Conservation (phyloP, 1,140 invertebrate genomes). For the Thereuonema tuberculata region DNA sequence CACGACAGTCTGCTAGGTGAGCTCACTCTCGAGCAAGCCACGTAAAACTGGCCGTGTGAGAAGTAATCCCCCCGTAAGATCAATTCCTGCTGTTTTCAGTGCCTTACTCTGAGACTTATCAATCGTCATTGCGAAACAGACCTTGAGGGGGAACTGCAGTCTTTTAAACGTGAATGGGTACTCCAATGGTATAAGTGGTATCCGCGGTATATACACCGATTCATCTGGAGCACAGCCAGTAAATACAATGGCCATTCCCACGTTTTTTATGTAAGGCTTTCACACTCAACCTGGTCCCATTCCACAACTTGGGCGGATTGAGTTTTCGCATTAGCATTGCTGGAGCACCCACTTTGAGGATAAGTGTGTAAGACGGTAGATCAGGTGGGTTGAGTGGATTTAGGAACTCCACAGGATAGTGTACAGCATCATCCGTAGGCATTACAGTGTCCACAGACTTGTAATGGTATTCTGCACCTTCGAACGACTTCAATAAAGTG, state of each 20-base stretch:
- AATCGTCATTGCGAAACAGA: too few relatives aligned
- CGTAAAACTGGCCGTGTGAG: too few relatives aligned
- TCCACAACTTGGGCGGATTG: constrained; percentile 19
- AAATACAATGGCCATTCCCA: constrained; percentile 32
- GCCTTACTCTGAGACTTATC: too few relatives aligned
- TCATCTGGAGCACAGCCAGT: constrained; percentile 32
- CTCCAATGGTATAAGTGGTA: constrained; percentile 30
- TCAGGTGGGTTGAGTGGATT: constrained; percentile 22
- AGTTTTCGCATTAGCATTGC: constrained; percentile 35
- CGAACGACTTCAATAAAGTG: constrained; percentile 22
- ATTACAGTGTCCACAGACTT: constrained; percentile 29
- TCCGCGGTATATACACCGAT: constrained; percentile 31
- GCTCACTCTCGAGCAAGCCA: too few relatives aligned
- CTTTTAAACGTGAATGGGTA: too few relatives aligned
- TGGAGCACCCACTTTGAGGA: constrained; percentile 21
- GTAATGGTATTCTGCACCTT: constrained; percentile 22
- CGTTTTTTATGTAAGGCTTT: constrained; percentile 2
- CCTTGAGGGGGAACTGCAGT: too few relatives aligned
- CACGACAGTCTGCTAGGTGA: too few relatives aligned
- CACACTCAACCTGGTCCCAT: constrained; percentile 22
- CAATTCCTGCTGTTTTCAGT: too few relatives aligned
- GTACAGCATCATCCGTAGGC: constrained; percentile 14
- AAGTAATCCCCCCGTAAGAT: too few relatives aligned
- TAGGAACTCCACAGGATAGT: constrained; percentile 24
- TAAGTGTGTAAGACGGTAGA: constrained; percentile 19